Base-by-base conservation (phyloP, 1,140 invertebrate species). In the Triops longicaudatus region DNA sequence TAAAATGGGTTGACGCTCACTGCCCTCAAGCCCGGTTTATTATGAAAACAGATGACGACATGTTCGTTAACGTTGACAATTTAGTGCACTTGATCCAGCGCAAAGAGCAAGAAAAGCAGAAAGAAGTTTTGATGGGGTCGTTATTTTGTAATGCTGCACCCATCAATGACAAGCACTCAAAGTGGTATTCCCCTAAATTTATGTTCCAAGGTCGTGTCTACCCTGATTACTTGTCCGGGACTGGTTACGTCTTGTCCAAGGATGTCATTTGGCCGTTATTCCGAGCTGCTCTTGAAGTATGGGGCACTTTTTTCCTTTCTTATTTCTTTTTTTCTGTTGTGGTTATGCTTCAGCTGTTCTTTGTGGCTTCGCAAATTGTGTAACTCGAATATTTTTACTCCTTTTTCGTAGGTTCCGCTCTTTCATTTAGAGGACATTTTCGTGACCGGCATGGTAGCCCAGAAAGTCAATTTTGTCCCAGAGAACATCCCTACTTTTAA, bases 141-240 rank as follows among this genome's bases (percentile, higher is more conserved):
- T 87, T 93, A 2, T 93, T 93, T 77, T 92, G 90, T 80, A 88
- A 89, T 77, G 91, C 91, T 0, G 86, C 84, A 78, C 92, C 92
- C 11, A 89, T 94, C 27, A 86, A 87, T 73, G 88, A 92, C 82
- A 85, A 88, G 1, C 88, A 84, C 78, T 92, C 89, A 81, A 95
- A 95, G 83, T 94, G 92, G 92, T 91, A 83, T 63, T 81, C 90
- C 76, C 93, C 93, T 7, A 88, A 88, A 12, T 94, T 93, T 82
- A 91, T 95, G 89, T 95, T 89, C 82, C 83, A 86, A 1, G 89
- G 87, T 0, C 84, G 86, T 78, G 86, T 87, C 22, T 96, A 95
- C 86, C 93, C 93, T 5, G 88, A 90, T 78, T 96, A 95, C 85
- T 83, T 95, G 75, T 93, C 93, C 0, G 94, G 93, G 17, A 93